phyloP scores from a whole-genome alignment of 1,140 invertebrate species.

The Drosophila mauritiana region DNA sequence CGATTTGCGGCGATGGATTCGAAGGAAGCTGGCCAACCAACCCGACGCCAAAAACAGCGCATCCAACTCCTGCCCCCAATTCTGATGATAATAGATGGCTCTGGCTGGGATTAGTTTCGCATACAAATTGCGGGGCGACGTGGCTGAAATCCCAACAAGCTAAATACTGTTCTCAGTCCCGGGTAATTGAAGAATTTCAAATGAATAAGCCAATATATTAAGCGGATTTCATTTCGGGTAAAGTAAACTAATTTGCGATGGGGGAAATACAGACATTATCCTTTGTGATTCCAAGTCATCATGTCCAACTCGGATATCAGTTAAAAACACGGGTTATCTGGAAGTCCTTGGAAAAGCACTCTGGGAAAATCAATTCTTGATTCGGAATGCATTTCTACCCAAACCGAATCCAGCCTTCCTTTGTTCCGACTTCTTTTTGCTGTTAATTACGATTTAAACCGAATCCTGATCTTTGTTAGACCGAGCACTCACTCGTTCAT shows the following conservation, averaged over 20 bases:
- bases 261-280: neutral
- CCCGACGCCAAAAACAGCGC: neutral
- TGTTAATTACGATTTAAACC: conserved; percentile 53
- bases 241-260: conserved; percentile 2
- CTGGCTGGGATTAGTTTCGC: conserved; percentile 61
- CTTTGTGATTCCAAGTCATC: neutral
- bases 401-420: neutral
- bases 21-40: conserved; percentile 11
- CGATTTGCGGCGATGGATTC: conserved; percentile 49
- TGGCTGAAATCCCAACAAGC: conserved; percentile 43
- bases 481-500: conserved; percentile 59
- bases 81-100: conserved; percentile 65
- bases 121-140: conserved; percentile 64
- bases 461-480: conserved; percentile 23
- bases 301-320: neutral
- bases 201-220: conserved; percentile 38
- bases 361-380: neutral
- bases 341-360: neutral
- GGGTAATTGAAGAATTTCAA: conserved; percentile 46
- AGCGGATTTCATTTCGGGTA: neutral
- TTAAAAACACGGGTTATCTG: neutral
- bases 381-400: neutral
- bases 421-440: neutral
- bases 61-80: conserved; percentile 26
- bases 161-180: conserved; percentile 50